Conservation (phyloP, 2,113 vertebrate species). For the Macaca fascicularis region DNA sequence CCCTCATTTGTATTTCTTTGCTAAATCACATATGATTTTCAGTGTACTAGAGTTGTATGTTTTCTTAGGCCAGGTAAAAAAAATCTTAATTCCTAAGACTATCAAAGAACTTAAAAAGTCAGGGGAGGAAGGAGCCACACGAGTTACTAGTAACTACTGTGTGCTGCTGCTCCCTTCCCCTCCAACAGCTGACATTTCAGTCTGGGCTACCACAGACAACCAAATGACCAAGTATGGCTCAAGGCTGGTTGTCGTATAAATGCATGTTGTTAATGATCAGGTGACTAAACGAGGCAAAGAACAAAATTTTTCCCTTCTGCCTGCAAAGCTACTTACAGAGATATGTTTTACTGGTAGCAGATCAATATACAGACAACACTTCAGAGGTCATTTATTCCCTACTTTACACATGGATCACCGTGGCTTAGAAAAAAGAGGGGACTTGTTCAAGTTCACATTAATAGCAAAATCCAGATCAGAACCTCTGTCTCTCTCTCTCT, state of each 20-base stretch:
- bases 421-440: neutral
- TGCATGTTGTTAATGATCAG: neutral
- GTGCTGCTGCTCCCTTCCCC: neutral
- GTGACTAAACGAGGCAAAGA: neutral
- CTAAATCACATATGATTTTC: neutral
- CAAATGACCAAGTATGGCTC: neutral
- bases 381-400: neutral
- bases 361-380: neutral
- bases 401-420: neutral
- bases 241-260: neutral
- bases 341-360: neutral
- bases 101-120: neutral
- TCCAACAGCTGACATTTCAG: neutral
- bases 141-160: neutral
- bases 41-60: neutral
- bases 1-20: neutral
- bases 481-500: neutral
- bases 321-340: neutral
- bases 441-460: neutral
- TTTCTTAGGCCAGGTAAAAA: neutral
- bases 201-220: neutral
- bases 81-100: conserved; percentile 33
- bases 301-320: neutral
- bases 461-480: conserved; percentile 20
- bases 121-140: neutral